phyloP scores from a whole-genome alignment of 2,797 vertebrate genomes.

The Pantherophis alleghaniensis region DNA sequence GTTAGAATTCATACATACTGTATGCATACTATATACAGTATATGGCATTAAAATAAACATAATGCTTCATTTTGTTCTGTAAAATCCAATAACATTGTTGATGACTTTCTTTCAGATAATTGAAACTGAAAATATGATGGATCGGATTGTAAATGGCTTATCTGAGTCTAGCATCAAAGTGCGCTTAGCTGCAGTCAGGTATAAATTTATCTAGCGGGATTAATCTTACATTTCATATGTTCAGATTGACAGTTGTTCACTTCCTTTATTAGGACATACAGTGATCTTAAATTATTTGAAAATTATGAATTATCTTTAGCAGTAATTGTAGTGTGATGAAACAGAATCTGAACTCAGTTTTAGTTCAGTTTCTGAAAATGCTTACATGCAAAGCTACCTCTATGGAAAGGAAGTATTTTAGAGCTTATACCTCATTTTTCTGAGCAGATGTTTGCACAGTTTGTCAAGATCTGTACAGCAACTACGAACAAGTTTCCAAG shows the following conservation, averaged over 20 bases:
- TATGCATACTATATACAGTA: background rate
- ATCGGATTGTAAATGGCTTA: conserved; percentile 96
- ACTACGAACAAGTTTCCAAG: conserved; percentile 97
- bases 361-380: background rate
- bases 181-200: conserved; percentile 97
- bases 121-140: conserved; percentile 99
- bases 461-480: conserved; percentile 98
- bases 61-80: background rate
- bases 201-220: conserved; percentile 62
- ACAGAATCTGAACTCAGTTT: background rate
- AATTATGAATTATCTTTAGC: conserved; percentile 1
- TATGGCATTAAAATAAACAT: background rate
- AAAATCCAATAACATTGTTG: background rate
- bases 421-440: conserved; percentile 51
- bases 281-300: conserved; percentile 8
- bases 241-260: conserved; percentile 35
- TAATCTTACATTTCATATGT: conserved; percentile 31
- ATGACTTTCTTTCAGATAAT: conserved; percentile 84
- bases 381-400: background rate
- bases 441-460: conserved; percentile 90
- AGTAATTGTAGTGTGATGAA: background rate
- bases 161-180: conserved; percentile 99
- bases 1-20: background rate
- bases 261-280: conserved; percentile 39
- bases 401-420: conserved; percentile 11